Evolutionary conservation across 2,113 vertebrate genomes (phyloP), one percentile per base, ranked within the genome.

Genomic region (Perca flavescens): DNA sequence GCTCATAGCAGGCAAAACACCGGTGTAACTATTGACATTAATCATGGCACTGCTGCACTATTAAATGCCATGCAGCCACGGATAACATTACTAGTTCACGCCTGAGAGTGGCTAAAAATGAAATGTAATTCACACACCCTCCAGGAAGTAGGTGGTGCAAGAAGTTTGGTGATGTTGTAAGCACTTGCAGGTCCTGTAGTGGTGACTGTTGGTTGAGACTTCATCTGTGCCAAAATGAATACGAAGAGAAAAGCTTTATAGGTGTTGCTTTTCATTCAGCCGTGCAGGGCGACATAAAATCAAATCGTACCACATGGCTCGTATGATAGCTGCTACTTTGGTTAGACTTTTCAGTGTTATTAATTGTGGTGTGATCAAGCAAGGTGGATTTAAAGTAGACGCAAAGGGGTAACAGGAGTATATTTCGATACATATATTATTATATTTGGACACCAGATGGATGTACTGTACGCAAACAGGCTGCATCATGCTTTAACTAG

Each of bases 1-100:
- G 52, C 12, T 78, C 52, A 70, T 53, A 63, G 36, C 58, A 53
- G 15, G 14, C 10, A 74, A 68, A 28, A 36, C 58, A 74, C 63
- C 43, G 3, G 65, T 47, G 40, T n/a, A 22, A 64, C 9, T 15
- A n/a, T n/a, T 40, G 11, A 22, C 13, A 5, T 79, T 36, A n/a
- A 56, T 47, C 31, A 31, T 14, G 40, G 14, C 10, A 61, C 65
- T 61, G 61, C 54, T 74, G 5, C 34, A 10, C 9, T 4, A 10
- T 2, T n/a, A 14, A 50, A 52, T 17, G 4, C 11, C 36, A 16
- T 2, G 10, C 36, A 49, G 14, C 22, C 11, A 6, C 53, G 6
- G 34, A 66, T 58, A 15, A 28, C 22, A 43, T 25, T 10, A 60
- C 17, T 60, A 34, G 21, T 60, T 46, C 46, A 13, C 31, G 16